Conservation (phyloP, 2,888 invertebrate genomes). For the Oithona nana region DNA sequence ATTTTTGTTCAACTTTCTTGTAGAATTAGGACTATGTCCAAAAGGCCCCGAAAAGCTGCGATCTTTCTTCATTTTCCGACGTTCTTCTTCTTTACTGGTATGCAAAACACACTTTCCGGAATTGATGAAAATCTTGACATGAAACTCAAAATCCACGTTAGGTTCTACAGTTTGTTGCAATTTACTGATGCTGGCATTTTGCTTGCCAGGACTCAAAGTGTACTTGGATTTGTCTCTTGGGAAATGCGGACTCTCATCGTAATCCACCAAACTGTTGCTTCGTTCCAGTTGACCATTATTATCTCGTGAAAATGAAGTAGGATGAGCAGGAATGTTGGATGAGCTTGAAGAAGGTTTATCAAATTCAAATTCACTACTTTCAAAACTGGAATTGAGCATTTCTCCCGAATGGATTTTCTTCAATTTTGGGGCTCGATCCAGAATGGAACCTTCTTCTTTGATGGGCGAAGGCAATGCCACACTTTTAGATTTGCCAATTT, state of each 20-base stretch:
- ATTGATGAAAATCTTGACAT: constrained; percentile 86
- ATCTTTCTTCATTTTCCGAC: constrained; percentile 47
- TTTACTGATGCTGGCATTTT: neutral
- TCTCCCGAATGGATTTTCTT: constrained; percentile 10
- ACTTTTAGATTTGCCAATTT: constrained; percentile 19
- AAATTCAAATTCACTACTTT: neutral
- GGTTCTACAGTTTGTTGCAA: constrained; percentile 38
- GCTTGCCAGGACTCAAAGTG: neutral
- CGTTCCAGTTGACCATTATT: neutral
- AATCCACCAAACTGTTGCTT: neutral
- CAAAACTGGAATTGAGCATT: neutral
- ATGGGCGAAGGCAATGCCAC: constrained; percentile 21
- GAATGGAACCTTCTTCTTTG: constrained; percentile 18
- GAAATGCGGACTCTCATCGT: neutral
- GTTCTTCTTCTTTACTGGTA: constrained; percentile 45
- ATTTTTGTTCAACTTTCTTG: constrained; percentile 17
- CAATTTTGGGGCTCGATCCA: constrained; percentile 1
- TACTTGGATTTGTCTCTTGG: neutral
- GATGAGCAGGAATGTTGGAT: neutral
- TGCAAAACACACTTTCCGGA: constrained; percentile 92
- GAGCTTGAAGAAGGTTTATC: neutral
- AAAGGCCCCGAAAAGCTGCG: constrained; percentile 45
- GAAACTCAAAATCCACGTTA: constrained; percentile 83
- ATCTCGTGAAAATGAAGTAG: neutral
- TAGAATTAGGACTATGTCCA: constrained; percentile 33